Base-by-base conservation (phyloP, 2,797 vertebrate genomes). In the Gobio occitaniae region DNA sequence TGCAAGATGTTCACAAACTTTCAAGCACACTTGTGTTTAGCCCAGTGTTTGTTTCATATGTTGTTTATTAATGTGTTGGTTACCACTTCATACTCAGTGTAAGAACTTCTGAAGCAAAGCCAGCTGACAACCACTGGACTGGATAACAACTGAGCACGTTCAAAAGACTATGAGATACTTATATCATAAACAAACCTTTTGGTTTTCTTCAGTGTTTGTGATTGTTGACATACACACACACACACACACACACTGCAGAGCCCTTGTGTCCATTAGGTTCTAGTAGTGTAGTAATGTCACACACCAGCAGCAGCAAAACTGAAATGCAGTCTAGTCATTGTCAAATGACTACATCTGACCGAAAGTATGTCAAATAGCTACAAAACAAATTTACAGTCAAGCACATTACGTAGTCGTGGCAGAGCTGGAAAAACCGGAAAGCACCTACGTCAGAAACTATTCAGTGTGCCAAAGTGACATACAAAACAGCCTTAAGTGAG, bases 381-480 rank as follows among this genome's bases (percentile, higher is more conserved):
- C 32, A 56, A 68, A 36, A 83, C 50, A 80, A 32, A 29, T 52
- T 25, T n/a, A 79, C 74, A 61, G 13, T 48, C 61, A 77, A 44
- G 36, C 36, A 70, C n/a, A 16, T 68, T 41, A 25, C 48, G 29
- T 25, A 32, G 11, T n/a, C 54, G 13, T 84, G 50, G 77, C 50
- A 56, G 36, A 84, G 25, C 74, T 17, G 65, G 82, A 84, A 77
- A 78, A 78, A 84, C 82, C 44, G 50, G 82, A 84, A 71, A 78
- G 19, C 70, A 36, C n/a, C 5, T 56, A 56, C 3, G 3, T 38
- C 29, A 36, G 63, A 80, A 69, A 80, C 36, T 81, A 50, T 50
- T 66, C 17, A 50, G 44, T 44, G 47, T 12, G 17, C 2, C 44
- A 52, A 19, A 48, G 16, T 47, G 59, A 32, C 4, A 56, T 21